These are phyloP conservation scores for Echinops telfairi DNA, from an alignment of 2,113 vertebrate genomes.

Conservation along the genomic window DNA sequence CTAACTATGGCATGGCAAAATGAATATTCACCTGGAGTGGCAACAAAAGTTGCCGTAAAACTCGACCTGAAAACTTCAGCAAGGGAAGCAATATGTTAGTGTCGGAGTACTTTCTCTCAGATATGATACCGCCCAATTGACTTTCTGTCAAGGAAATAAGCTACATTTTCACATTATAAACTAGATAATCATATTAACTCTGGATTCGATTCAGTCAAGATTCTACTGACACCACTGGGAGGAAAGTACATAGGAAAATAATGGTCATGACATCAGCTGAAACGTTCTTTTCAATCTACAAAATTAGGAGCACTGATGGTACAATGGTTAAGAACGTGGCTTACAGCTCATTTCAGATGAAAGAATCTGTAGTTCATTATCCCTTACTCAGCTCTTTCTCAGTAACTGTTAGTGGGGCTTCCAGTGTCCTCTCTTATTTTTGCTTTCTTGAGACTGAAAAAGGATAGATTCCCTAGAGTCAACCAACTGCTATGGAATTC, in stretches of 20 bases:
- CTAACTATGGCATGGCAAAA: fast-evolving
- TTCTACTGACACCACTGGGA: not conserved
- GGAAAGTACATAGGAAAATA: not conserved
- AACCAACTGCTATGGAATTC: too few relatives aligned
- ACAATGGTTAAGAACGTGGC: too few relatives aligned
- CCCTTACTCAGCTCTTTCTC: not conserved
- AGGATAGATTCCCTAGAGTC: too few relatives aligned
- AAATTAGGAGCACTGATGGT: not conserved
- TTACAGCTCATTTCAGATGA: not conserved
- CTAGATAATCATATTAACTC: not conserved
- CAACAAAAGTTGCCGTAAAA: not conserved
- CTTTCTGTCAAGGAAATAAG: not conserved
- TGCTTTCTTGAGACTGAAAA: not conserved
- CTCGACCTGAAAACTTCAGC: not conserved
- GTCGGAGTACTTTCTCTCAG: fast-evolving
- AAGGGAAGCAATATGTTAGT: not conserved
- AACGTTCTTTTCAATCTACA: not conserved
- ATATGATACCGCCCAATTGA: not conserved
- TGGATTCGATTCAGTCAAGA: not conserved
- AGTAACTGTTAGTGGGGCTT: not conserved
- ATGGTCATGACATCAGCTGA: not conserved
- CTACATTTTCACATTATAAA: not conserved
- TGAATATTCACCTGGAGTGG: fast-evolving
- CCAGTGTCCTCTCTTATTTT: not conserved
- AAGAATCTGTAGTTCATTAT: conserved; percentile 4